Evolutionary conservation across 2,113 vertebrate genomes (phyloP), one percentile per base, ranked within the genome.

Genomic region (Uropsilus gracilis): DNA sequence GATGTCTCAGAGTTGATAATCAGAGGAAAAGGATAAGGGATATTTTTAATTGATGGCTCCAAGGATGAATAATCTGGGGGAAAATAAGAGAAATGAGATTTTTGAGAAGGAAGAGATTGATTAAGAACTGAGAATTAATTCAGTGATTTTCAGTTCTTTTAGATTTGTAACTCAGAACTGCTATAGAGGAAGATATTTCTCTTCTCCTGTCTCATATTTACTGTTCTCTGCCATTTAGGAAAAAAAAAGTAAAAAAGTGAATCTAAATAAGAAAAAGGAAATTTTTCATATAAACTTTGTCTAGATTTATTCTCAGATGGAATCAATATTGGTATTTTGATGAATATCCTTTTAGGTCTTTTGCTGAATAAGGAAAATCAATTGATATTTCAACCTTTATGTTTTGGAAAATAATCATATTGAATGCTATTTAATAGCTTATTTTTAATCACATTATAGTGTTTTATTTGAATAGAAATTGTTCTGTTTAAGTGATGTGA

Each of bases 381-480:
- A 48, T n/a, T 20, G 44, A 42, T 48, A 13, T 30, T 46, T 53
- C 20, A 69, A 26, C 34, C 34, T 69, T 87, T 66, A 75, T 39
- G 87, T 90, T 93, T 75, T 63, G 61, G 10, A 39, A 83, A 93
- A 83, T 3, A 37, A 42, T 26, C 24, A 32, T 73, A 30, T 16
- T 73, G 24, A 9, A 75, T 4, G 66, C 72, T 69, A 80, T 89
- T 87, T 87, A 63, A 13, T 90, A 71, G 66, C 42, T 66, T 87
- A 68, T 48, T 59, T 81, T 77, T 92, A 24, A 72, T 61, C 86
- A 20, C 13, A 55, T 66, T 6, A 39, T 39, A 53, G 48, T 61
- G 8, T 73, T 86, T 59, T 46, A 80, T 75, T 88, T 77, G 86
- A 77, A 42, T 46, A 89, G 28, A 86, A 86, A 57, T 53, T 86